Evolutionary conservation across 37 sponge, comb jelly and placozoan genomes (phyloP).

Genomic region (Agelas oroides): DNA sequence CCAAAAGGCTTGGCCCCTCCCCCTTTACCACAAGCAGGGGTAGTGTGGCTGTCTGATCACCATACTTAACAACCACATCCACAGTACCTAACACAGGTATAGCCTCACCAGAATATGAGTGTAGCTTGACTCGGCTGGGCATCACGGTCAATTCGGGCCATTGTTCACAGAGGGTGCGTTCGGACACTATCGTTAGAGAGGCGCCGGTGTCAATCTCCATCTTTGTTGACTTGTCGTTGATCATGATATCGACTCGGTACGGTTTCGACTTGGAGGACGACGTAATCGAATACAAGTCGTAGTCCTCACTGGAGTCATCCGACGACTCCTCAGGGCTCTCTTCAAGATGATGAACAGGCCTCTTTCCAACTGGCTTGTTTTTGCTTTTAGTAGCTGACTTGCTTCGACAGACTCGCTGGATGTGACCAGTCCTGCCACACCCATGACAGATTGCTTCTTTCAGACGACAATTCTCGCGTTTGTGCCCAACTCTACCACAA

Average conservation of each 20-base stretch:
- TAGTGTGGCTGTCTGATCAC: neutral
- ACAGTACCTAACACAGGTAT: neutral
- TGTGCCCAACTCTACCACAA: too few relatives aligned
- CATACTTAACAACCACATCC: neutral
- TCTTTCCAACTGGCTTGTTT: neutral
- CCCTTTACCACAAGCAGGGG: conserved; percentile 43
- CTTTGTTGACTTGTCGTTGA: neutral
- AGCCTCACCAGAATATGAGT: neutral
- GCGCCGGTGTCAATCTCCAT: conserved; percentile 46
- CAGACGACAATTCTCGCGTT: too few relatives aligned
- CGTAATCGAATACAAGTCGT: neutral
- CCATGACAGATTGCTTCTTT: neutral
- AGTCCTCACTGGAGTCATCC: neutral
- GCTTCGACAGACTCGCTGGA: conserved; percentile 1
- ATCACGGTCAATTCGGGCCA: neutral
- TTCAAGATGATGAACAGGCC: neutral
- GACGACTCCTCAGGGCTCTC: too few relatives aligned
- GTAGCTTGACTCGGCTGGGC: neutral
- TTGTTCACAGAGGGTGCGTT: neutral
- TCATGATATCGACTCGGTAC: neutral
- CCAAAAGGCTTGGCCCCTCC: conserved; percentile 47
- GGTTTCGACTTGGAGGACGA: neutral
- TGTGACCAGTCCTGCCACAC: conserved; percentile 13
- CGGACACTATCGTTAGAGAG: neutral
- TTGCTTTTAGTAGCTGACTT: neutral